These are phyloP conservation scores for Sardina pilchardus DNA, from an alignment of 2,113 vertebrate species.

Conservation along the genomic window DNA sequence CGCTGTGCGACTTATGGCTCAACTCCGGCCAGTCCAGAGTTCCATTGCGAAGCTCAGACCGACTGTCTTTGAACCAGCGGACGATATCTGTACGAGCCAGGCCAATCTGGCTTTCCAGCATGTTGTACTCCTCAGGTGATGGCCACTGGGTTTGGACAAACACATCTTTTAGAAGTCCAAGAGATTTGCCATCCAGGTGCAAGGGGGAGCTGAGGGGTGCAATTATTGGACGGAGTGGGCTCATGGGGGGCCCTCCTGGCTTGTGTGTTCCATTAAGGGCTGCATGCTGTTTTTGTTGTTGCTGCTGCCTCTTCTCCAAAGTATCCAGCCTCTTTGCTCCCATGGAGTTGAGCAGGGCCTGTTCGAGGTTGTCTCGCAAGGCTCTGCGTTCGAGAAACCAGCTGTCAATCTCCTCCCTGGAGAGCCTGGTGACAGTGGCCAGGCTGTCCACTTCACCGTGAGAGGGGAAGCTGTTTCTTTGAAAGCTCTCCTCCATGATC, in stretches of 20 bases:
- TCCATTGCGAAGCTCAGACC: conserved; percentile 74
- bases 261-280: conserved; percentile 79
- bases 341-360: conserved; percentile 91
- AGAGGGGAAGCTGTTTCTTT: conserved; percentile 84
- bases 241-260: conserved; percentile 67
- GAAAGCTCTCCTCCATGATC: conserved; percentile 88
- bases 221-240: conserved; percentile 64
- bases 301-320: conserved; percentile 56
- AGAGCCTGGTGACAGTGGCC: conserved; percentile 78
- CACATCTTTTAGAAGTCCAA: conserved; percentile 83
- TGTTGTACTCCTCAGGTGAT: conserved; percentile 85
- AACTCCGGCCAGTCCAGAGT: conserved; percentile 81
- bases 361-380: conserved; percentile 88
- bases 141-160: conserved; percentile 90
- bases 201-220: conserved; percentile 59
- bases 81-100: conserved; percentile 84
- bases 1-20: conserved; percentile 69
- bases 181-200: conserved; percentile 71
- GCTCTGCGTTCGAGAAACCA: conserved; percentile 91
- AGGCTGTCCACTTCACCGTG: conserved; percentile 83
- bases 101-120: conserved; percentile 82
- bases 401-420: conserved; percentile 84
- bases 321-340: conserved; percentile 66
- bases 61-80: conserved; percentile 88
- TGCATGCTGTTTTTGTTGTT: conserved; percentile 52